These are phyloP conservation scores for Onychostoma macrolepis DNA, from an alignment of 2,113 vertebrate genomes.

Conservation along the genomic window DNA sequence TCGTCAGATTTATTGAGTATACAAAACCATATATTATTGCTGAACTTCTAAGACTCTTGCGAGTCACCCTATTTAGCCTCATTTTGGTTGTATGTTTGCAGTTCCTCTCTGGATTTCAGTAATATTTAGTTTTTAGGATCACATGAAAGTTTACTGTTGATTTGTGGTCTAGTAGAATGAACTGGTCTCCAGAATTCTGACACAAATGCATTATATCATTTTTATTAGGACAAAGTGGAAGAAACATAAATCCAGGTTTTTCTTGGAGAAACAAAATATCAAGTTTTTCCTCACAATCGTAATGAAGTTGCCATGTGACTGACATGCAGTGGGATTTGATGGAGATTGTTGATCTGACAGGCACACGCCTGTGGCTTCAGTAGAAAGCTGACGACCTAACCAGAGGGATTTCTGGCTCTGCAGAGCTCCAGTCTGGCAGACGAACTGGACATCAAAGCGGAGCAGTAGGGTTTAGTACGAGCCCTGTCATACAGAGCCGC, in stretches of 20 bases:
- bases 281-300: slow-evolving; percentile 59
- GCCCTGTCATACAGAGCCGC: not conserved
- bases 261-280: slow-evolving; percentile 60
- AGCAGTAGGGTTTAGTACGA: slow-evolving; percentile 8
- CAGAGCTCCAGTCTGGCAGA: slow-evolving; percentile 43
- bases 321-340: slow-evolving; percentile 73
- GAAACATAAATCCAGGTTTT: slow-evolving; percentile 61
- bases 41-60: slow-evolving; percentile 25
- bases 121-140: slow-evolving; percentile 25
- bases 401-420: slow-evolving; percentile 70
- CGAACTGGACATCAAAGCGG: slow-evolving; percentile 34
- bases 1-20: slow-evolving; percentile 9
- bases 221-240: slow-evolving; percentile 65
- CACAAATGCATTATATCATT: slow-evolving; percentile 62
- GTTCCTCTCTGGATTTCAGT: slow-evolving; percentile 28
- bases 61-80: slow-evolving; percentile 19
- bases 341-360: slow-evolving; percentile 77
- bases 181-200: slow-evolving; percentile 41
- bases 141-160: slow-evolving; percentile 20
- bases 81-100: slow-evolving; percentile 27
- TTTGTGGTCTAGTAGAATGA: slow-evolving; percentile 15
- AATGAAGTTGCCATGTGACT: slow-evolving; percentile 62
- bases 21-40: slow-evolving; percentile 20
- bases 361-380: slow-evolving; percentile 75
- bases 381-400: slow-evolving; percentile 72